Evolutionary conservation across 2,888 invertebrate genomes (phyloP), one percentile per base, ranked within the genome.

Genomic region (Melolontha melolontha): DNA sequence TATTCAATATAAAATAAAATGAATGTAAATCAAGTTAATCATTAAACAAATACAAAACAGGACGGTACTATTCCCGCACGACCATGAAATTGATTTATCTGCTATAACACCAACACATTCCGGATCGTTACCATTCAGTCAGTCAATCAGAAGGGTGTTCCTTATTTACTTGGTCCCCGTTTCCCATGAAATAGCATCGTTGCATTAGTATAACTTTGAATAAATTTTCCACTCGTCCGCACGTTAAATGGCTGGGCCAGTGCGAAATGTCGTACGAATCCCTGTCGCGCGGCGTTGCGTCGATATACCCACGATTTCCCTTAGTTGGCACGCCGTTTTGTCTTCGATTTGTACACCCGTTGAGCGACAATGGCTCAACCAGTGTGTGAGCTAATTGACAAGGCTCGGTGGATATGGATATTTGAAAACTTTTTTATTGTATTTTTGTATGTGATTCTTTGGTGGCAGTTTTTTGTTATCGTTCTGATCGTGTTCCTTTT

Each of bases 211-310:
- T 72, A 74, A 73, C 70, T 73, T 70, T 76, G 81, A 81, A 82
- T 82, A 81, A 79, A 81, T 82, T 82, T 82, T 82, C 81, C 78
- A 77, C 77, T 79, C 80, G 80, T 79, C 34, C 80, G 80, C 77
- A 76, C 78, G 73, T 79, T 81, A 81, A 82, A 81, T 81, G 77
- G 80, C 78, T 79, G 75, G 80, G 77, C 76, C 6, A 77, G 77
- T 76, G 75, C 76, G 75, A 78, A 77, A 76, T 79, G 75, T 72
- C 79, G 78, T 79, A 71, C 77, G 78, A 76, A 77, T 78, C 69
- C 68, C 64, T 51, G 57, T 66, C 69, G 66, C 68, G 74, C 76
- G 75, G 29, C 59, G 47, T 62, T 62, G 39, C 34, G 59, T 34
- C 73, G 75, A 75, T 76, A 75, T 22, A 49, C 22, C 49, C 49